Percentiles rank a stretch among this genome's conserved stretches.
phyloP scores from a whole-genome alignment of 2,888 invertebrate genomes.

The Steinernema hermaphroditum region DNA sequence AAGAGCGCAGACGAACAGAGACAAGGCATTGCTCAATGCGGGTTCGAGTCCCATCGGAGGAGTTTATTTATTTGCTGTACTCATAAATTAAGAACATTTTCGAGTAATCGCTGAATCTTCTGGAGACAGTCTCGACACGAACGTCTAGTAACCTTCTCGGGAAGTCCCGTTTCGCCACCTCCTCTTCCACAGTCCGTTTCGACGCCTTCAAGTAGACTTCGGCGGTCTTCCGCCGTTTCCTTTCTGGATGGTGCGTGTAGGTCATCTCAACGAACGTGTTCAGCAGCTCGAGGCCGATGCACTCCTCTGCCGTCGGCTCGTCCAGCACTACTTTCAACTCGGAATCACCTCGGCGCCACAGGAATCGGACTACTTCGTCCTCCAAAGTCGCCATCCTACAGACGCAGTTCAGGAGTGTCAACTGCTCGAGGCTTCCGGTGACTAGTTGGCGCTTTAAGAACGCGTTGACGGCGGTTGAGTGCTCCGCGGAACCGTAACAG shows the following conservation, averaged over 20 bases:
- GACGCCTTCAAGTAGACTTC: background rate
- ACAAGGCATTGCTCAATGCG: too few relatives aligned
- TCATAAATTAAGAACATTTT: background rate
- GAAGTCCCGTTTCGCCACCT: background rate
- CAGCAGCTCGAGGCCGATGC: background rate
- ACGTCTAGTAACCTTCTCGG: background rate
- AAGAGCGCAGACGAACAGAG: too few relatives aligned
- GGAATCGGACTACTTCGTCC: background rate
- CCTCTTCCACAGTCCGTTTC: background rate
- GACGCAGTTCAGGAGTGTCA: background rate
- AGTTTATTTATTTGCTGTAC: background rate
- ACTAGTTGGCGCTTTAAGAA: background rate
- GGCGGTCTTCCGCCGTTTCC: background rate
- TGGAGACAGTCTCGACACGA: background rate
- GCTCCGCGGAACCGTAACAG: background rate
- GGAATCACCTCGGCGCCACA: background rate
- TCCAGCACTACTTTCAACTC: background rate
- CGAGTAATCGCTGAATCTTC: background rate
- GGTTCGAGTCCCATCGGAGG: too few relatives aligned
- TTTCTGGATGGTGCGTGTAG: background rate
- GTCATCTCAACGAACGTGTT: constrained; percentile 27
- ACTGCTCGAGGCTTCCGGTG: background rate
- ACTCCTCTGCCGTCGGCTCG: constrained; percentile 3
- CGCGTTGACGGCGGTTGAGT: background rate
- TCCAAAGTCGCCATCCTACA: background rate